phyloP scores from a whole-genome alignment of 2,797 vertebrate genomes.

The Diceros bicornis region DNA sequence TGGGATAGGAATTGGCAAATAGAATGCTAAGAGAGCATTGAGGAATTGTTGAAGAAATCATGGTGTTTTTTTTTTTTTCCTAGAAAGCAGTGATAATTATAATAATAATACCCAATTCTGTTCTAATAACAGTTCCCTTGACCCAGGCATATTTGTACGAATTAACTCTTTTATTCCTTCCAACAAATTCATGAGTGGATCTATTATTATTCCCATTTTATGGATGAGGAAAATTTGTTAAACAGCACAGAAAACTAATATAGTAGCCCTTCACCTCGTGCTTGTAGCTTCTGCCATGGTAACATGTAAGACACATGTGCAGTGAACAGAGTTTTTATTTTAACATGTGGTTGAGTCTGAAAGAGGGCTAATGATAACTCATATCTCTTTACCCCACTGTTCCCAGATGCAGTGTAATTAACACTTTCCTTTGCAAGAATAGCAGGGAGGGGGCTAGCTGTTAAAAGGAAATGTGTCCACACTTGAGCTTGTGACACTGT shows the following conservation, averaged over 20 bases:
- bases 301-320: neutral
- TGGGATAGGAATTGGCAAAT: neutral
- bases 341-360: neutral
- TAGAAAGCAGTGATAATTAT: constrained; percentile 15
- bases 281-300: neutral
- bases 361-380: neutral
- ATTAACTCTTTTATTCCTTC: constrained; percentile 11
- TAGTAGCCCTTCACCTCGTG: neutral
- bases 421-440: neutral
- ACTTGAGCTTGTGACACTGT: neutral
- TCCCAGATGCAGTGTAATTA: neutral
- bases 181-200: neutral
- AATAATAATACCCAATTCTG: constrained; percentile 20
- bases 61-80: neutral
- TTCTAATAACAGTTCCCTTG: neutral
- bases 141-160: neutral
- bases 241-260: neutral
- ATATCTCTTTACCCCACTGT: neutral
- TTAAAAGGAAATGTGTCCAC: neutral
- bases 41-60: neutral
- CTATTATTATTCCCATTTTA: neutral
- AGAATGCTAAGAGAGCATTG: neutral
- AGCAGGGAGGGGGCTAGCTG: neutral
- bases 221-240: neutral
- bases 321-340: constrained; percentile 5